Conservation (phyloP, 2,797 vertebrate species). For the Acipenser transmontanus region DNA sequence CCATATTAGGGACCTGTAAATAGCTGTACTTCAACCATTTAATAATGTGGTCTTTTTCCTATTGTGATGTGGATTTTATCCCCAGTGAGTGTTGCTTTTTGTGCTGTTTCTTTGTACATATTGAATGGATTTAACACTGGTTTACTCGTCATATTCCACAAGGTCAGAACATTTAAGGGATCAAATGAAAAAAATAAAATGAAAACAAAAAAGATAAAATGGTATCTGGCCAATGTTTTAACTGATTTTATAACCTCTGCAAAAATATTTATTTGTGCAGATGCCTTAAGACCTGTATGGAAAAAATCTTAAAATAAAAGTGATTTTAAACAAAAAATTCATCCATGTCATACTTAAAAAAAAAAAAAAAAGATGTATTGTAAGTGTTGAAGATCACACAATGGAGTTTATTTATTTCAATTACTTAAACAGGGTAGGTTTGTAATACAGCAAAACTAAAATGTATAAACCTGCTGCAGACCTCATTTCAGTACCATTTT, state of each 20-base stretch:
- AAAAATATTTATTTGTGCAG: conserved; percentile 59
- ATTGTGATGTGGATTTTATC: conserved; percentile 69
- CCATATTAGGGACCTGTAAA: conserved; percentile 67
- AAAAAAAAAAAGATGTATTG: neutral
- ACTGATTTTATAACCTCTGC: conserved; percentile 57
- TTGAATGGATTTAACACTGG: conserved; percentile 81
- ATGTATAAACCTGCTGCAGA: too few species aligned
- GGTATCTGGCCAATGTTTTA: conserved; percentile 54
- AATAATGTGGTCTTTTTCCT: conserved; percentile 61
- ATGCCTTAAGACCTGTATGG: conserved; percentile 77
- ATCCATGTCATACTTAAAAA: neutral
- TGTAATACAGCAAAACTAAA: too few species aligned
- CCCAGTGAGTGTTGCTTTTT: conserved; percentile 62
- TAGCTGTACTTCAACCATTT: conserved; percentile 55
- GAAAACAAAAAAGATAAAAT: conserved; percentile 40
- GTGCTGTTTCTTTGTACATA: conserved; percentile 82
- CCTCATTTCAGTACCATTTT: too few species aligned
- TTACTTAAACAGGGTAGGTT: too few species aligned
- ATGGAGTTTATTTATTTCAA: neutral
- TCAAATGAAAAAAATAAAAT: conserved; percentile 43
- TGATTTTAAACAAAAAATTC: conserved; percentile 66
- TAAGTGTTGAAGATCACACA: neutral
- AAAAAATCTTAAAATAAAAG: conserved; percentile 73
- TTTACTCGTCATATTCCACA: conserved; percentile 65
- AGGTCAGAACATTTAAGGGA: conserved; percentile 68